Base-by-base conservation (phyloP, 2,797 vertebrate genomes). In the Gallinago stenura region DNA sequence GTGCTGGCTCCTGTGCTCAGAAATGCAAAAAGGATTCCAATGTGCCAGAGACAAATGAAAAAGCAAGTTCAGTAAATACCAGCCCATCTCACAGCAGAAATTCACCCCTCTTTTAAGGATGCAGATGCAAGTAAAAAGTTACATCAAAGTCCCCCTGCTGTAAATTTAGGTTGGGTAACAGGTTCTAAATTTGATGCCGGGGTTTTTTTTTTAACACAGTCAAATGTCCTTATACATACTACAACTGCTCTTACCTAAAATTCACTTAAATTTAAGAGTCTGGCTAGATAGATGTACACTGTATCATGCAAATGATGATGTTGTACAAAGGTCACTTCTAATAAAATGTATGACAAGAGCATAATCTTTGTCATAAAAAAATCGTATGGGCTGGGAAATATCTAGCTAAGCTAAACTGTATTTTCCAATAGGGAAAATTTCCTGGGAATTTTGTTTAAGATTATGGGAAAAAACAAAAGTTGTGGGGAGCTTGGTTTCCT, bases 21-120 rank as follows among this genome's bases (percentile, higher is more conserved):
- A 95, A 97, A 97, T 95, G 96, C 91, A 96, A 90, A 97, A 90
- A 62, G 51, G 57, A 78, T 84, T 92, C 78, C 91, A 95, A 37
- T 35, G 89, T 80, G 65, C 92, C 76, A 71, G 85, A 96, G 79
- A 86, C 24, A 76, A 90, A 72, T 86, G 64, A 95, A 97, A 97
- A 97, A 97, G 83, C 45, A 66, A 95, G 78, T 91, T 95, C 92
- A 91, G 26, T 95, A 93, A 97, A 87, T 71, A 96, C 77, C 96
- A 97, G 81, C 53, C 60, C 92, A 21, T 73, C 84, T 95, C 69
- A 22, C 46, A 80, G 92, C 84, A 97, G 94, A 98, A 96, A 90
- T 90, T 86, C 78, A 95, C 94, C 95, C 94, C 84, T 93, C 91
- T 91, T 9, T 9, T 53, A 87, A 90, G 87, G 88, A 97, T 95